Evolutionary conservation across 2,888 invertebrate genomes (phyloP).

Genomic region (Pheosia gnoma): DNA sequence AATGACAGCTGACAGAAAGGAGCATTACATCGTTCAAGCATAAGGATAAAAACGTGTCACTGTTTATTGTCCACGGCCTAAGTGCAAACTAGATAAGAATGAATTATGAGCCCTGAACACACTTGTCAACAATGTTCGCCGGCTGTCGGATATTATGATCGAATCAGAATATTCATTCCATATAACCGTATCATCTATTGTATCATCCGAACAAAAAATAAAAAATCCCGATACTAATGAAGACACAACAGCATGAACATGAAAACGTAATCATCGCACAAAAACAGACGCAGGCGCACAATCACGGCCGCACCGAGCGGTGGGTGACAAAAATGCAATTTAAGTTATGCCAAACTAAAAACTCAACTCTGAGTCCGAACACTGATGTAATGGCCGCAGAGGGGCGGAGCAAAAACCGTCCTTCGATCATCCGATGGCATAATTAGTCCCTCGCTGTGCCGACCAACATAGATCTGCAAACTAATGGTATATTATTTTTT

Average conservation of each 20-base stretch:
- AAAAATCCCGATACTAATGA: slow-evolving; percentile 64
- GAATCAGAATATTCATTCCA: slow-evolving; percentile 43
- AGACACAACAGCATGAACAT: slow-evolving; percentile 73
- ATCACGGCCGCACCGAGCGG: slow-evolving; percentile 51
- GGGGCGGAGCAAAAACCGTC: slow-evolving; percentile 58
- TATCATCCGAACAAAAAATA: slow-evolving; percentile 42
- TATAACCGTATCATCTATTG: slow-evolving; percentile 49
- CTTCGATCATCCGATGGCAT: slow-evolving; percentile 68
- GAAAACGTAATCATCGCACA: slow-evolving; percentile 61
- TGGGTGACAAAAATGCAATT: slow-evolving; percentile 83
- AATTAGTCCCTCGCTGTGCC: slow-evolving; percentile 76
- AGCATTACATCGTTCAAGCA: not conserved
- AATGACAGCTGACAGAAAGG: not conserved
- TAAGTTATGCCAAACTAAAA: slow-evolving; percentile 77
- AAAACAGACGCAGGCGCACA: slow-evolving; percentile 53
- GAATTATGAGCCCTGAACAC: not conserved
- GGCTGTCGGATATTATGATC: slow-evolving; percentile 11
- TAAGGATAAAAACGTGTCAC: not conserved
- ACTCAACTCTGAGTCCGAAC: slow-evolving; percentile 67
- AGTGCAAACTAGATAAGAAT: not conserved
- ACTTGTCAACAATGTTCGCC: slow-evolving; percentile 12
- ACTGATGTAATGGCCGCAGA: slow-evolving; percentile 50
- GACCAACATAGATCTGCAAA: slow-evolving; percentile 44
- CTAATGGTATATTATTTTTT: slow-evolving; percentile 46
- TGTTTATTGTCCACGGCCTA: slow-evolving; percentile 1